Evolutionary conservation across 2,888 invertebrate genomes (phyloP), one percentile per base, ranked within the genome.

Genomic region (Monochamus alternatus): DNA sequence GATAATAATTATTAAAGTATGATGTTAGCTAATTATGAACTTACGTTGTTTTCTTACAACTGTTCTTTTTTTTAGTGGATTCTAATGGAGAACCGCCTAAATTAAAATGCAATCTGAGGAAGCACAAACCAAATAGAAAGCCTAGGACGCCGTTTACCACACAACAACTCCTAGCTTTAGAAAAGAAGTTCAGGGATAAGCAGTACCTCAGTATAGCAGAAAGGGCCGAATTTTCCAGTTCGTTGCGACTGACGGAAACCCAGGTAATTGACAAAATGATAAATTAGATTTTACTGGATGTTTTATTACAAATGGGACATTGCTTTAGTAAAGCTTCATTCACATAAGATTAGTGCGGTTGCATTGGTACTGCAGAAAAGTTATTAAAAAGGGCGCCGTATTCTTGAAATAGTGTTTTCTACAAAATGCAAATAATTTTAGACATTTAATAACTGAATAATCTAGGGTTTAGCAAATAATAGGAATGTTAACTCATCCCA

Each of bases 131-230:
- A 32, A 99, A 99, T 90, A 92, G 99, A 82, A 99, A 99, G 89
- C 99, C 98, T 0, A 92, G 99, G 73, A 99, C 99, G 0, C 98
- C 99, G 0, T 99, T 99, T 91, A 98, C 98, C n/a, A 97, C 98
- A 2, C 97, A 98, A 87, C 99, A 99, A 87, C 92, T 99, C 68
- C 90, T 98, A 78, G 95, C 98, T 2, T 90, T 99, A 81, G 99
- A 99, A 90, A 95, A 96, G 90, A 99, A 99, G 91, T 99, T 99
- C 90, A 93, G 97, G 51, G 96, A 97, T 89, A 98, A 98, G 87
- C 98, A 98, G 90, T 99, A 99, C 90, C 92, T 99, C 82, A 98
- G 97, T 88, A 98, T 99, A 86, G 98, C 98, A 12, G 99, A 99
- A 88, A 91, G 99, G 74, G 99, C 99, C 0, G 99, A 99, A 90